A percentile compares a stretch with the other conserved stretches of the same genome.
These are phyloP conservation scores for Calidris pygmaea DNA, from an alignment of 2,113 vertebrate genomes.

Conservation along the genomic window DNA sequence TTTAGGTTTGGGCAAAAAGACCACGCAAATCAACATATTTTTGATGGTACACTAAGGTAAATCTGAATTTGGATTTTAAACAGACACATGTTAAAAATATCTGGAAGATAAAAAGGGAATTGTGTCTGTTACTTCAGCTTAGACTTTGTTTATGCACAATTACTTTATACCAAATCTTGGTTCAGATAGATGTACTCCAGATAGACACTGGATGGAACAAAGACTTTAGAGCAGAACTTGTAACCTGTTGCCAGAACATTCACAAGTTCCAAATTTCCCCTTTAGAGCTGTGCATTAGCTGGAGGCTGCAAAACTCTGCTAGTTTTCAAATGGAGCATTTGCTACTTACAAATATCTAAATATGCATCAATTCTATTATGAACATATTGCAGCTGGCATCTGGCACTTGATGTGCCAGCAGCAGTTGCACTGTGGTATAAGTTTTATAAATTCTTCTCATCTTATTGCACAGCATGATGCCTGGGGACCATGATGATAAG, in stretches of 20 bases:
- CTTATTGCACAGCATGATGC: neutral
- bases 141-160: neutral
- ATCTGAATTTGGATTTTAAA: neutral
- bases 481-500: neutral
- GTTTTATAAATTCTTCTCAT: slow-evolving; percentile 18
- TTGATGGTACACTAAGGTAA: neutral
- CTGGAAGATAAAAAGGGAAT: neutral
- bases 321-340: slow-evolving; percentile 41
- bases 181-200: neutral
- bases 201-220: neutral
- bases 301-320: slow-evolving; percentile 25
- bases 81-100: neutral
- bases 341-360: slow-evolving; percentile 54
- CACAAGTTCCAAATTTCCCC: neutral
- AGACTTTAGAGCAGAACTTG: neutral
- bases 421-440: neutral
- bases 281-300: slow-evolving; percentile 23
- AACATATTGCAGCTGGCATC: slow-evolving; percentile 40
- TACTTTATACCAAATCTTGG: neutral
- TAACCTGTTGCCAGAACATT: neutral
- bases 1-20: neutral
- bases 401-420: slow-evolving; percentile 40
- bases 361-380: slow-evolving; percentile 47
- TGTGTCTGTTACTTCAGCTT: neutral
- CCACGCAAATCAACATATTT: neutral